Base-by-base conservation (phyloP, 1,140 invertebrate species). In the Spodoptera litura region DNA sequence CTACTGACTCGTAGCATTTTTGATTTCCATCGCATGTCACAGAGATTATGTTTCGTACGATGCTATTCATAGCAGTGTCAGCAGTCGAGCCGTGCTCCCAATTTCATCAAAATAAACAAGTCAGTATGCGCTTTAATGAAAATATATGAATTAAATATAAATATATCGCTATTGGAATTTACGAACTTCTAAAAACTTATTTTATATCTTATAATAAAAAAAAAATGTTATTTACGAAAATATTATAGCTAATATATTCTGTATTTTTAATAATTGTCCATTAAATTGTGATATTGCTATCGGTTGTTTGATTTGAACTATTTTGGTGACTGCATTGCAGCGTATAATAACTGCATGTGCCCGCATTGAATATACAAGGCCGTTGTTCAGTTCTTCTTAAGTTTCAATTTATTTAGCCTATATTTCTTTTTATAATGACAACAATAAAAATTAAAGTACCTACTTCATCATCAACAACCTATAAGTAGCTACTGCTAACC, bases 261-360 rank as follows among this genome's bases (percentile, higher is more conserved):
- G 78, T 84, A 83, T 84, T 78, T 85, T 83, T 84, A 85, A 87
- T 85, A 82, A 85, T 87, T 91, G 89, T 92, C 89, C 91, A 92
- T 87, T 92, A 92, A 92, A 92, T 88, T 91, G 91, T 92, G 89
- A 92, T 92, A 91, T 83, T 86, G 78, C 72, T 78, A 73, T 76
- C 35, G 51, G 61, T 78, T 80, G 66, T 89, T 90, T 86, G 79
- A 86, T 86, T 88, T 76, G 20, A 15, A 31, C 13, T 35, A 12
- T 68, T 31, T 31, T 68, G 11, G 8, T 12, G n/a, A 70, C 52
- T 70, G 49, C 52, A 53, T 70, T 53, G 49, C 66, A 35, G 49
- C n/a, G 6, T 44, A 31, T 6, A 27, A 38, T 11, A n/a, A 13
- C 31, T 31, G 49, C 8, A 51, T 35, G 4, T 4, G 0, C 4